Conservation (phyloP, 2,888 invertebrate species). For the Drosophila anomelani region DNA sequence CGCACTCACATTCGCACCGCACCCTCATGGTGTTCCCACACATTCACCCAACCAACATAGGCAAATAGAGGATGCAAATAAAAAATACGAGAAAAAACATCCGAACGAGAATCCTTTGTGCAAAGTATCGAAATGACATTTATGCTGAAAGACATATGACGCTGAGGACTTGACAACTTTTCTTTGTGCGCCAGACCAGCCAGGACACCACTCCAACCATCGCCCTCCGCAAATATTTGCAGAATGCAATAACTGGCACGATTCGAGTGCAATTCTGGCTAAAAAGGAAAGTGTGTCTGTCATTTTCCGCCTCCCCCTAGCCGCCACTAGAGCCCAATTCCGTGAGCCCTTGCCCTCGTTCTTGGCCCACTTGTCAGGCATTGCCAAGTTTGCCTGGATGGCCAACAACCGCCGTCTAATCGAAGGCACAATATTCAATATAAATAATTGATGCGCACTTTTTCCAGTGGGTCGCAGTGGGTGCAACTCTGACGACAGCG, state of each 20-base stretch:
- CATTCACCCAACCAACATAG: constrained; percentile 12
- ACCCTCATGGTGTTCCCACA: neutral
- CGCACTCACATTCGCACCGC: constrained; percentile 9
- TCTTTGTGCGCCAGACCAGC: constrained; percentile 23
- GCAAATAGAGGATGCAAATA: constrained; percentile 30
- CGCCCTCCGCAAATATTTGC: constrained; percentile 49
- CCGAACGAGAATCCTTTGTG: constrained; percentile 28
- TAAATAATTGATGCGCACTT: constrained; percentile 71
- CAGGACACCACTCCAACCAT: constrained; percentile 11
- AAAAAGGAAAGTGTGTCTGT: constrained; percentile 34
- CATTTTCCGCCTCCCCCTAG: neutral
- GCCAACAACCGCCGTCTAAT: constrained; percentile 61
- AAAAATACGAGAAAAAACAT: constrained; percentile 19
- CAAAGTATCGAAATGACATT: constrained; percentile 48
- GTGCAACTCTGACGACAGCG: constrained; percentile 19
- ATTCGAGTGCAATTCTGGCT: constrained; percentile 30
- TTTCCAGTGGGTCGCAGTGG: constrained; percentile 10
- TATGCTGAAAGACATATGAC: constrained; percentile 45
- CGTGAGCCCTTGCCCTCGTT: constrained; percentile 27
- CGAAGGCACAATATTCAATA: constrained; percentile 74
- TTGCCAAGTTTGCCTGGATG: constrained; percentile 50
- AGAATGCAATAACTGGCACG: constrained; percentile 35
- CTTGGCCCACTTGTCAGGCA: constrained; percentile 42
- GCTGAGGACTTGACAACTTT: constrained; percentile 36
- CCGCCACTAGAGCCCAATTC: constrained; percentile 20